Conservation (phyloP, 2,888 invertebrate species). For the Papilio gigon region DNA sequence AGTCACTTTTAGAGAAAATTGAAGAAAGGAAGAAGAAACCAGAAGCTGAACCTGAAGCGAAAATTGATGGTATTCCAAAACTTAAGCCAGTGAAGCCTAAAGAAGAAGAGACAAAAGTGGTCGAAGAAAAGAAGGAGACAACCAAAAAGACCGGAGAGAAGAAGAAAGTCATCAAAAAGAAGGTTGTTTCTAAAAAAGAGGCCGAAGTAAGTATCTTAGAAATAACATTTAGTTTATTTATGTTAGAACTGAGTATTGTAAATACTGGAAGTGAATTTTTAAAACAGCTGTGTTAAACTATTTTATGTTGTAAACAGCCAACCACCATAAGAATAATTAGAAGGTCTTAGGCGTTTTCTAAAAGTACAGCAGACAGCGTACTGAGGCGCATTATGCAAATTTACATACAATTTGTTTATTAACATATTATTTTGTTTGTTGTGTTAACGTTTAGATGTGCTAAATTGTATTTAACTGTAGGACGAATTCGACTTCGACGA, state of each 20-base stretch:
- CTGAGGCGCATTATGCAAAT: neutral
- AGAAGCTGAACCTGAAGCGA: conserved; percentile 78
- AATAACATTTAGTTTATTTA: conserved; percentile 43
- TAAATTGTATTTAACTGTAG: conserved; percentile 73
- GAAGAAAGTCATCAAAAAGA: conserved; percentile 77
- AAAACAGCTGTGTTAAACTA: conserved; percentile 5
- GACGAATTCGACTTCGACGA: conserved; percentile 81
- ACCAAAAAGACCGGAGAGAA: conserved; percentile 66
- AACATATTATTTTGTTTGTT: conserved; percentile 57
- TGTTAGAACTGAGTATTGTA: conserved; percentile 56
- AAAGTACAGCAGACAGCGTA: conserved; percentile 7
- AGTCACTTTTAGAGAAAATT: conserved; percentile 76
- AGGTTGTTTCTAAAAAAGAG: conserved; percentile 75
- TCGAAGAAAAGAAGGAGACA: conserved; percentile 71
- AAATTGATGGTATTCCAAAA: conserved; percentile 84
- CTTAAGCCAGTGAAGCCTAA: conserved; percentile 81
- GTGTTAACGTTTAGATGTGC: conserved; percentile 67
- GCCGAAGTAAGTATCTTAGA: conserved; percentile 73
- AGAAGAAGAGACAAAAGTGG: conserved; percentile 75
- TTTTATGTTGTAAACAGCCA: conserved; percentile 30
- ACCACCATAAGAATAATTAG: conserved; percentile 45
- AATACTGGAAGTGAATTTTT: conserved; percentile 31
- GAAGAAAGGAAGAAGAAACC: conserved; percentile 67
- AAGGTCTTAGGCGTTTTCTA: neutral
- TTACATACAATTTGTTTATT: conserved; percentile 9